phyloP scores from a whole-genome alignment of 92 coral and sea anemone species.

The Plumapathes pennacea region DNA sequence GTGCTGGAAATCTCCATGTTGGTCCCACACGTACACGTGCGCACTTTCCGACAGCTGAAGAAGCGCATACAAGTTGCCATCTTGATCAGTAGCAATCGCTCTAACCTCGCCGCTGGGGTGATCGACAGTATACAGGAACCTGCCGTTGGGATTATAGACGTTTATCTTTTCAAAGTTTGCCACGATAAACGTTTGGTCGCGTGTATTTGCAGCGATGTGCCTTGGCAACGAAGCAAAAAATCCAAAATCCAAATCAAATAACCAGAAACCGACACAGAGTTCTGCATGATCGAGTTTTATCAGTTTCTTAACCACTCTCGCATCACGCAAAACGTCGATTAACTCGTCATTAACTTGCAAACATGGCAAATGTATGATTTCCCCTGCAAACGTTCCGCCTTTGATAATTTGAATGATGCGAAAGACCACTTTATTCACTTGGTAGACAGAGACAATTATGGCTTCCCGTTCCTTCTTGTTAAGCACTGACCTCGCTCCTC shows the following conservation, averaged over 20 bases:
- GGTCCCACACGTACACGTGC: conserved; percentile 4
- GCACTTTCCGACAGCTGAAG: no score
- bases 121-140: conserved; percentile 25
- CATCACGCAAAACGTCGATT: conserved; percentile 8
- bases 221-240: no score
- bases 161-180: conserved; percentile 28
- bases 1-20: not conserved
- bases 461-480: not conserved
- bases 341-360: not conserved
- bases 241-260: not conserved
- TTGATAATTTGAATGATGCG: conserved; percentile 4
- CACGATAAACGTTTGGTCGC: conserved; percentile 27
- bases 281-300: not conserved
- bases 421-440: conserved; percentile 2
- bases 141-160: conserved; percentile 20
- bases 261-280: not conserved
- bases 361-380: conserved; percentile 1
- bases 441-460: not conserved
- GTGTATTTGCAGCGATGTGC: conserved; percentile 18
- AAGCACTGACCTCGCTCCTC: not conserved
- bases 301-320: not conserved
- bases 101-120: no score
- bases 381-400: not conserved
- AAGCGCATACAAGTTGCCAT: no score
- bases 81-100: not conserved